These are phyloP conservation scores for Eristalis tenax DNA, from an alignment of 2,888 invertebrate genomes.

Conservation along the genomic window DNA sequence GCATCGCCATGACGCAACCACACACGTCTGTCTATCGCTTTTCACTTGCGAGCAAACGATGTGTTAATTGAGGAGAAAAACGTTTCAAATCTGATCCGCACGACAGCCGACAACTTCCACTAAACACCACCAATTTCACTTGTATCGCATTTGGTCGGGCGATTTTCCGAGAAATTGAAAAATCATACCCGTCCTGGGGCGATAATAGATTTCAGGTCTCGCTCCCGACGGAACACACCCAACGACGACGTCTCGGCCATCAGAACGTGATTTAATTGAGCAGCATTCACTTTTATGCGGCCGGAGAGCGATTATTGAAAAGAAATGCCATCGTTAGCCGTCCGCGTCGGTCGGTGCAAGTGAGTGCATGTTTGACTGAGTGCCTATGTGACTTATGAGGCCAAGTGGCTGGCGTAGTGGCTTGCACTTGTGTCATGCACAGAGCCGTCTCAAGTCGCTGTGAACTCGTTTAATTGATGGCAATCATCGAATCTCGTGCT, in stretches of 20 bases:
- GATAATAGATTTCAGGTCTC: constrained; percentile 9
- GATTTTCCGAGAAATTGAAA: constrained; percentile 44
- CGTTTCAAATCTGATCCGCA: constrained; percentile 21
- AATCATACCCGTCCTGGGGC: constrained; percentile 23
- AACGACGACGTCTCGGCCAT: not conserved
- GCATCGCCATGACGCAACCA: not conserved
- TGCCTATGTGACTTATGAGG: constrained; percentile 41
- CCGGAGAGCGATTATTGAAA: constrained; percentile 36
- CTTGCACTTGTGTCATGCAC: constrained; percentile 38
- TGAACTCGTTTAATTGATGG: constrained; percentile 58
- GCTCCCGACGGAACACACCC: constrained; percentile 3
- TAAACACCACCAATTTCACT: constrained; percentile 33
- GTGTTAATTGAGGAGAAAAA: constrained; percentile 50
- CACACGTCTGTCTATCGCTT: not conserved
- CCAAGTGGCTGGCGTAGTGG: constrained; percentile 53
- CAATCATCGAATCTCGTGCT: constrained; percentile 68
- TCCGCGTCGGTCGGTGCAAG: constrained; percentile 20
- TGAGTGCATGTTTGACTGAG: not conserved
- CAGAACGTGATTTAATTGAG: constrained; percentile 59
- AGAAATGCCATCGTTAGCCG: constrained; percentile 8
- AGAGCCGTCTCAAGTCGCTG: constrained; percentile 37
- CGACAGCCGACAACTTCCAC: constrained; percentile 3
- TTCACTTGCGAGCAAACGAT: constrained; percentile 27
- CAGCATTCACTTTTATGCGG: constrained; percentile 65
- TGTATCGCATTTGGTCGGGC: constrained; percentile 37